Evolutionary conservation across 2,888 invertebrate genomes (phyloP).

Genomic region (Endomychus coccineus): DNA sequence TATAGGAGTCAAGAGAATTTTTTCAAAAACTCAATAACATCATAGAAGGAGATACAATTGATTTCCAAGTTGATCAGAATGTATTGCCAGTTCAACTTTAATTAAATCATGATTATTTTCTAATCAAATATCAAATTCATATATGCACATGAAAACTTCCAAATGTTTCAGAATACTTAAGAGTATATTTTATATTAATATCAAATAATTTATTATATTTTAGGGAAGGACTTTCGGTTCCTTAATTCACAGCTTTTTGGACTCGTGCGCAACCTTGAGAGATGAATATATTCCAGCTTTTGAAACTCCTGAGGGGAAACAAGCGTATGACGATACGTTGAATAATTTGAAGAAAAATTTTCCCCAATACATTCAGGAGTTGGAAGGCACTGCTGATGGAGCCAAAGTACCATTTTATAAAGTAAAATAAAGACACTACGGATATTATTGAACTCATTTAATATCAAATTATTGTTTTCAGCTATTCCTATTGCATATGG

Average conservation of each 20-base stretch:
- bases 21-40: no score
- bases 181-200: no score
- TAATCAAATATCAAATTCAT: no score
- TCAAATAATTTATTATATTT: constrained; percentile 23
- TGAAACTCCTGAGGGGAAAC: constrained; percentile 59
- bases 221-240: constrained; percentile 74
- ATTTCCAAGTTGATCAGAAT: no score
- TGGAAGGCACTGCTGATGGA: constrained; percentile 81
- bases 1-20: no score
- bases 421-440: constrained; percentile 44
- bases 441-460: background rate
- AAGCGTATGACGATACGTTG: constrained; percentile 68
- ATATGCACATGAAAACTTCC: no score
- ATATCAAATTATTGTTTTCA: constrained; percentile 39
- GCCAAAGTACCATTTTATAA: constrained; percentile 75
- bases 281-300: constrained; percentile 65
- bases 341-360: constrained; percentile 59
- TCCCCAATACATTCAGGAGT: constrained; percentile 76
- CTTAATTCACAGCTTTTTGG: constrained; percentile 63
- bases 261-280: constrained; percentile 53
- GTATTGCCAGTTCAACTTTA: no score
- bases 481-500: constrained; percentile 80
- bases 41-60: no score
- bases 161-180: no score
- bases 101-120: no score